Evolutionary conservation across 37 sponge, comb jelly and placozoan species (phyloP), one percentile per base, ranked within the genome.

Genomic region (Halisarca cf. caerulea): DNA sequence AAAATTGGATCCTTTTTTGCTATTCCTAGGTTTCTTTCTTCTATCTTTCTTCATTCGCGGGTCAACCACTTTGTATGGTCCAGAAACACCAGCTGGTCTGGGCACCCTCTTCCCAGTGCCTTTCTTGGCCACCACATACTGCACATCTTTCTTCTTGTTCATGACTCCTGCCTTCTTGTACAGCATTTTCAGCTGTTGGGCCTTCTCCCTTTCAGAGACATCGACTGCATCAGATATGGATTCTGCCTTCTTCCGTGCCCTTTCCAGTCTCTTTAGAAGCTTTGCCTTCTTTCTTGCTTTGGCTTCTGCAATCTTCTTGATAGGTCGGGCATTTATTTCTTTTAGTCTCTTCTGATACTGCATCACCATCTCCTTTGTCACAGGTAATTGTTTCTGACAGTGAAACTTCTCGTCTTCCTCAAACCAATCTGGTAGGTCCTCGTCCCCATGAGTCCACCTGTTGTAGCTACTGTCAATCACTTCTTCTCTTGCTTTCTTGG

Each of bases 261-360:
- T 84, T 25, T 84, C 86, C 64, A 95, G 38, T 38, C 80, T 89
- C 32, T 79, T 81, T 39, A 90, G 20, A 8, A 84, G 82, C 42
- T 57, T 70, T 6, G 69, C 41, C 83, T 91, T 98, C 81, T 94
- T 90, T 53, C 95, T 89, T 7, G 93, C 93, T 53, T 94, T 98
- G 7, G 99, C 99, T 82, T 98, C 97, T 20, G 92, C 99, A 17
- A 98, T 83, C 79, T 98, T 98, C 89, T 96, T 96, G 82, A 98
- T 96, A 7, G 99, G 99, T 1, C 99, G 87, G 38, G 91, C 88
- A 79, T 96, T 96, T 27, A 98, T 92, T 73, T 96, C 99, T 53
- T 68, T 84, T 18, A 94, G 86, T 40, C 84, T 86, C 45, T 85
- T 68, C 54, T 82, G 88, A 71, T 96, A 96, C 44, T 94, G 85